phyloP scores from a whole-genome alignment of 1,140 invertebrate species.

The Macrostomum lignano region DNA sequence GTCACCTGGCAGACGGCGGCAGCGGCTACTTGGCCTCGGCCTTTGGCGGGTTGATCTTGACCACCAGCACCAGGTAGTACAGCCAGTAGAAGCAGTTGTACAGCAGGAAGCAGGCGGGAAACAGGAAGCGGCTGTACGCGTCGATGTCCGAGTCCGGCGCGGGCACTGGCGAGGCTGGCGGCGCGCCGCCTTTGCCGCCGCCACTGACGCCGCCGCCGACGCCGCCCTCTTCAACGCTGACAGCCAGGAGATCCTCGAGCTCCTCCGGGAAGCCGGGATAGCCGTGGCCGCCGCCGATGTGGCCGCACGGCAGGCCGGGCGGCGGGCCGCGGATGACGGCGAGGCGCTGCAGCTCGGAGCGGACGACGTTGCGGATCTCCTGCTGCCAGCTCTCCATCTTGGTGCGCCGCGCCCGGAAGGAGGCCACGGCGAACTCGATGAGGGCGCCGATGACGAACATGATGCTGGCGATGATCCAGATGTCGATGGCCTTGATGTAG shows the following conservation, averaged over 20 bases:
- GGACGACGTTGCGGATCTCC: slow-evolving; percentile 4
- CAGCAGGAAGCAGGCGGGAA: slow-evolving; percentile 4
- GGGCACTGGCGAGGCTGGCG: not conserved
- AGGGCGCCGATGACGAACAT: slow-evolving; percentile 19
- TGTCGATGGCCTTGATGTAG: slow-evolving; percentile 22
- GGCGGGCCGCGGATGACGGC: slow-evolving; percentile 1
- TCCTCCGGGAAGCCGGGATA: not conserved
- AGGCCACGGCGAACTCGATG: slow-evolving; percentile 20
- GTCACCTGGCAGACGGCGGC: no score
- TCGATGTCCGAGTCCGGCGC: slow-evolving; percentile 4
- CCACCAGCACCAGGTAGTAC: slow-evolving; percentile 6
- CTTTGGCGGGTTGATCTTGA: no score
- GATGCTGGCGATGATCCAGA: slow-evolving; percentile 20
- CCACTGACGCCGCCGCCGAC: not conserved
- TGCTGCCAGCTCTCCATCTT: slow-evolving; percentile 2
- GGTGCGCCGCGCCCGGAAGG: not conserved
- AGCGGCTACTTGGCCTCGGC: no score
- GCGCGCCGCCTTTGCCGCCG: not conserved
- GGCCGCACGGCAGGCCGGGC: not conserved
- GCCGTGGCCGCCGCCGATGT: not conserved
- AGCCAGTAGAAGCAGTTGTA: slow-evolving; percentile 7
- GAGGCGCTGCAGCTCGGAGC: slow-evolving; percentile 2
- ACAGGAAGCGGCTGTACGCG: slow-evolving; percentile 5
- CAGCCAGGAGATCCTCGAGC: slow-evolving; percentile 1
- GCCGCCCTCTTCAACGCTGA: not conserved